Evolutionary conservation across 2,113 vertebrate genomes (phyloP).

Genomic region (Shinisaurus crocodilurus): DNA sequence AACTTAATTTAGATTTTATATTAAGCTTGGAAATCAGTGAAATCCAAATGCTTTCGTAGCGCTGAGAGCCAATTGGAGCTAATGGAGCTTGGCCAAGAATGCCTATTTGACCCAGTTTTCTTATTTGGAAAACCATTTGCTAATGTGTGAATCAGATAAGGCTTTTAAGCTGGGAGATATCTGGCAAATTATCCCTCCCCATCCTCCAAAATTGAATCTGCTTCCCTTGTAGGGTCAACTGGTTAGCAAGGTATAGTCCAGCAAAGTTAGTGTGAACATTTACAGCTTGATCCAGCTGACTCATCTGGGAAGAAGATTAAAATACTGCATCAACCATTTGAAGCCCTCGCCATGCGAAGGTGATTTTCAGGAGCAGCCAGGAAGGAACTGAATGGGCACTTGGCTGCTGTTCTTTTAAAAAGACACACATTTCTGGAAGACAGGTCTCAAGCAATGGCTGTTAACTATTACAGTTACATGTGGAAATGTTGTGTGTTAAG

Average conservation of each 20-base stretch:
- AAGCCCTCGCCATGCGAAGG: neutral
- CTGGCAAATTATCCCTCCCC: neutral
- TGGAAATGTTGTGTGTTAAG: neutral
- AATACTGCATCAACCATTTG: neutral
- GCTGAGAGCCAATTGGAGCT: neutral
- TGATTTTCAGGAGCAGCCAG: neutral
- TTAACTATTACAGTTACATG: neutral
- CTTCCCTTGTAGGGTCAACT: neutral
- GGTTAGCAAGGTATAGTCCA: neutral
- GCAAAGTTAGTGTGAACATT: neutral
- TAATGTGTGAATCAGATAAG: neutral
- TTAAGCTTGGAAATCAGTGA: neutral
- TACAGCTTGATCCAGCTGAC: neutral
- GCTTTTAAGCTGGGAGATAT: conserved; percentile 6
- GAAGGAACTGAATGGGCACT: neutral
- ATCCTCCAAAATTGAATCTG: neutral
- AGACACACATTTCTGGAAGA: neutral
- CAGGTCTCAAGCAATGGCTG: neutral
- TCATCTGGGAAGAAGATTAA: neutral
- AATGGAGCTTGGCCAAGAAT: conserved; percentile 3
- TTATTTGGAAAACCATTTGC: neutral
- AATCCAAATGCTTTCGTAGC: neutral
- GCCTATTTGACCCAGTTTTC: neutral
- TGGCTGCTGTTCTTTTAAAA: neutral
- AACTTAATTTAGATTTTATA: neutral